A percentile compares a stretch with the other conserved stretches of the same genome.
phyloP scores from a whole-genome alignment of 1,140 invertebrate species.

The Octopus bimaculoides region DNA sequence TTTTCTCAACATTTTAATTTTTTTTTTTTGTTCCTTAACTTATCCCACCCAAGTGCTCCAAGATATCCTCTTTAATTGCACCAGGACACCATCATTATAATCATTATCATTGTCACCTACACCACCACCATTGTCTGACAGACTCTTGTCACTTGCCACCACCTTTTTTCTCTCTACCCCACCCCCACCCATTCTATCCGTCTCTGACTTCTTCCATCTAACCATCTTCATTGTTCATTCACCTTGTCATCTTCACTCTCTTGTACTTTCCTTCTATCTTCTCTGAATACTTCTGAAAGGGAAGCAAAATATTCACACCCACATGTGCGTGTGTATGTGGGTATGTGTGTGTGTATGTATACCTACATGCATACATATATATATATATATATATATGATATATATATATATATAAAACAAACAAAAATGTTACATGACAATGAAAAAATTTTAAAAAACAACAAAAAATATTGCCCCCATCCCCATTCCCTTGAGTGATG shows the following conservation, averaged over 20 bases:
- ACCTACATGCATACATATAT: slow-evolving; percentile 17
- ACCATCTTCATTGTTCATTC: background rate
- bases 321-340: background rate
- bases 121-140: background rate
- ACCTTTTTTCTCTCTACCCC: background rate
- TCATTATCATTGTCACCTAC: background rate
- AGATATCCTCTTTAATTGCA: background rate
- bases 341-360: background rate
- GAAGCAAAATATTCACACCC: background rate
- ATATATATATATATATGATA: slow-evolving; percentile 22
- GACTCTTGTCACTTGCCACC: no score
- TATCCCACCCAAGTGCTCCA: no score
- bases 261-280: background rate
- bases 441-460: no score
- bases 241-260: background rate
- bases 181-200: background rate
- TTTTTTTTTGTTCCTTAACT: no score
- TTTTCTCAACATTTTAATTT: background rate
- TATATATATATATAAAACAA: slow-evolving; percentile 11
- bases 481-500: no score
- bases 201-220: background rate
- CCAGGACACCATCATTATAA: background rate
- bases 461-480: no score
- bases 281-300: background rate
- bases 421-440: no score